phyloP scores from a whole-genome alignment of 2,113 vertebrate species.

The Fukomys damarensis region DNA sequence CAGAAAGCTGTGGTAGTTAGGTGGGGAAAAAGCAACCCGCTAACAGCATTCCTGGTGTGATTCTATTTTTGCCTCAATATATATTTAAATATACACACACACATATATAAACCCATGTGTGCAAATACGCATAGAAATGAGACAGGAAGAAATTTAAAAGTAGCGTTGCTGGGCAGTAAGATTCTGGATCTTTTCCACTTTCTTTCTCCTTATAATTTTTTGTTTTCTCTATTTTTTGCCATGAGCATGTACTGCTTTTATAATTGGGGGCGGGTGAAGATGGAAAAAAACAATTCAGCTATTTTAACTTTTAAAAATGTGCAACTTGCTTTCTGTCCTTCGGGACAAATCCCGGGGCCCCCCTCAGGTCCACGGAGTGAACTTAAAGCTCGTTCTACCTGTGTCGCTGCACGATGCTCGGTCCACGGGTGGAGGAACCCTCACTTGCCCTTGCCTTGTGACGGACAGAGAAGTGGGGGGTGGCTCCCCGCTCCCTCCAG shows the following conservation, averaged over 20 bases:
- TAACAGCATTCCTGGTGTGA: background rate
- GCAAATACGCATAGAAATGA: constrained; percentile 70
- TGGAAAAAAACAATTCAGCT: constrained; percentile 29
- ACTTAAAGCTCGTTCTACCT: accelerated
- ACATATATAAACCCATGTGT: constrained; percentile 51
- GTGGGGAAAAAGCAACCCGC: background rate
- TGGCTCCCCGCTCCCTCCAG: background rate
- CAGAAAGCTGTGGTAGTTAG: background rate
- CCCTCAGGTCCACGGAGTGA: background rate
- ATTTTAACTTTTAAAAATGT: constrained; percentile 52
- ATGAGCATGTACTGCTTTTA: constrained; percentile 63
- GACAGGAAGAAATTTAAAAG: constrained; percentile 45
- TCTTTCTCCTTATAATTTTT: constrained; percentile 58
- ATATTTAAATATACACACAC: constrained; percentile 50
- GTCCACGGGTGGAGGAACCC: accelerated
- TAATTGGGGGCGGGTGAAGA: constrained; percentile 45
- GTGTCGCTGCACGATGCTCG: accelerated
- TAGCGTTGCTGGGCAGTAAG: constrained; percentile 42
- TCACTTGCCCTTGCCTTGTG: accelerated
- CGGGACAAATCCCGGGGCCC: background rate
- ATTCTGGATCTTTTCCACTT: constrained; percentile 47
- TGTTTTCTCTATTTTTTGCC: constrained; percentile 59
- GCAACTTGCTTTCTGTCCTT: constrained; percentile 15
- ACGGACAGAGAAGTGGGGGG: too few species aligned
- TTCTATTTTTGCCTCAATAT: constrained; percentile 72